Evolutionary conservation across 1,140 invertebrate genomes (phyloP), one percentile per base, ranked within the genome.

Genomic region (Dendroctonus ponderosae): DNA sequence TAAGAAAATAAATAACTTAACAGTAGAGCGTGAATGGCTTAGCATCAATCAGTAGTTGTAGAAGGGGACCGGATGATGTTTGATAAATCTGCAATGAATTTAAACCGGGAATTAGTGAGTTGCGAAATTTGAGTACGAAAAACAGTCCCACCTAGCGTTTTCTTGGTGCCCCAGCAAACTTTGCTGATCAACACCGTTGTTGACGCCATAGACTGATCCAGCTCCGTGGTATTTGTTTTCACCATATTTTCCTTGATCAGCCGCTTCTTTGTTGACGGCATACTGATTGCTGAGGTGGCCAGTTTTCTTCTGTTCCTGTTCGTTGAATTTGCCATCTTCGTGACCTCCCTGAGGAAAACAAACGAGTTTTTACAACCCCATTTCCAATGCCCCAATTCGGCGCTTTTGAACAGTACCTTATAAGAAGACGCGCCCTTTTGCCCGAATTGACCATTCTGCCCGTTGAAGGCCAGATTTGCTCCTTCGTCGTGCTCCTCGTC

Each of bases 401-500:
- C 26, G 26, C 26, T 26, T 26, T 26, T 26, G 3, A 2, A 52
- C 37, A 12, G 9, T 63, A 64, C 67, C 61, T 71, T 83, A 78
- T 81, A 85, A 0, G 79, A 76, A 70, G 82, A 80, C 12, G 80
- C 79, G 5, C 80, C 75, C 11, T 83, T 80, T 68, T 85, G 81
- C 0, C 83, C 84, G 66, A 83, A 85, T 0, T 77, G 79, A 8
- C 82, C 83, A 40, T 79, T 76, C 56, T 75, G 62, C 7, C 74
- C 77, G 52, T 82, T 82, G 59, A 81, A 81, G 15, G 80, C 81
- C 44, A 81, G 78, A 41, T 86, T 78, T 54, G 84, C 83, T 0
- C 82, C 85, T 72, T 85, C 85, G 70, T 87, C 85, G 70, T 86
- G 83, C n/a, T 83, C 82, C 69, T 87, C 86, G 61, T 88, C 86